Evolutionary conservation across 1,140 invertebrate species (phyloP).

Genomic region (Saccostrea echinata): DNA sequence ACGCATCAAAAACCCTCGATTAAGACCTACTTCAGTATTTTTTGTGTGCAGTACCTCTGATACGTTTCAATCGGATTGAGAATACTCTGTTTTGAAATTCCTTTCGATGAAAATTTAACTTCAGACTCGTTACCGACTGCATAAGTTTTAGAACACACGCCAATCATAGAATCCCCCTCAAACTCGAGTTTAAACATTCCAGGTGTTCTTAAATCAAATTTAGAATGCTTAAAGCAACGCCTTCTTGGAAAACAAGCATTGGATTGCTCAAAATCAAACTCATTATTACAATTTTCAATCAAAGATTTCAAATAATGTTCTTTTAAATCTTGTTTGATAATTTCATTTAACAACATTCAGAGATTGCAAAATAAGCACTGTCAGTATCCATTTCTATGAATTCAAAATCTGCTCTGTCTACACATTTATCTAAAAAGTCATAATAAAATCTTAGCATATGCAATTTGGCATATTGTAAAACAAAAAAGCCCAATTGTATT

Average conservation of each 20-base stretch:
- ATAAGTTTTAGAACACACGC: neutral
- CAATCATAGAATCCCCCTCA: conserved; percentile 47
- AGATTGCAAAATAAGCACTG: conserved; percentile 55
- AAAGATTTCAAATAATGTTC: neutral
- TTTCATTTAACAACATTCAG: conserved; percentile 25
- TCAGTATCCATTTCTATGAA: conserved; percentile 61
- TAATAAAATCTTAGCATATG: conserved; percentile 64
- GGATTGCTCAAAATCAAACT: neutral
- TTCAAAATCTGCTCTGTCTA: conserved; percentile 53
- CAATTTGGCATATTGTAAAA: conserved; percentile 65
- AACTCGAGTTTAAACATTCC: conserved; percentile 49
- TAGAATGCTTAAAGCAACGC: conserved; percentile 43
- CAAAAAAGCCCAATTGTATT: conserved; percentile 58
- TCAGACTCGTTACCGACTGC: neutral
- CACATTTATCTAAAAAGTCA: conserved; percentile 60
- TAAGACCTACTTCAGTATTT: conserved; percentile 36
- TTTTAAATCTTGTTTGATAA: conserved; percentile 24
- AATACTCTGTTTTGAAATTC: neutral
- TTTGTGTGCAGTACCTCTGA: neutral
- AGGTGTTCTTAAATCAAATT: conserved; percentile 46
- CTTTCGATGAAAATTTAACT: neutral
- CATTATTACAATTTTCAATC: neutral
- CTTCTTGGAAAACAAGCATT: conserved; percentile 46
- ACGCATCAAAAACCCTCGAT: neutral
- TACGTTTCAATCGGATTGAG: conserved; percentile 25